Evolutionary conservation across 2,797 vertebrate species (phyloP).

Genomic region (Characodon lateralis): DNA sequence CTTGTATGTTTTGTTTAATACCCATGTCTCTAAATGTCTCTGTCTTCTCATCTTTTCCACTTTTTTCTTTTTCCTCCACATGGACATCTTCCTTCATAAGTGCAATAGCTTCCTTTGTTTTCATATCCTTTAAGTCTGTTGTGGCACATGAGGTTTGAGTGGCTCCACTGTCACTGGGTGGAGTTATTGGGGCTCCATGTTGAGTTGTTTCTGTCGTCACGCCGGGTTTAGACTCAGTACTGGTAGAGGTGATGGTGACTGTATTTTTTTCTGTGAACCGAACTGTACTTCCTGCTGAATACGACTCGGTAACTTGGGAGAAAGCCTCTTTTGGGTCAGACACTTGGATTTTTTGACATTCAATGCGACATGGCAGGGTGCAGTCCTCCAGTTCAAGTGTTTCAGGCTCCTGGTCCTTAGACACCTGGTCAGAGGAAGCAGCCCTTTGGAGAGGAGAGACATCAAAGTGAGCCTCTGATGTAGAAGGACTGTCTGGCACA

Average conservation of each 20-base stretch:
- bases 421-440: slow-evolving; percentile 63
- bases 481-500: slow-evolving; percentile 55
- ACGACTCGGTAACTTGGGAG: slow-evolving; percentile 42
- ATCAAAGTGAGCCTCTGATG: slow-evolving; percentile 77
- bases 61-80: slow-evolving; percentile 29
- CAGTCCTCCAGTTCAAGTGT: slow-evolving; percentile 71
- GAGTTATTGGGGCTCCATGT: slow-evolving; percentile 71
- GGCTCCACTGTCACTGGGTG: slow-evolving; percentile 65
- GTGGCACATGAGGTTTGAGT: slow-evolving; percentile 57
- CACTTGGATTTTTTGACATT: slow-evolving; percentile 73
- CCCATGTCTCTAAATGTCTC: slow-evolving; percentile 32
- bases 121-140: slow-evolving; percentile 46
- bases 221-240: slow-evolving; percentile 61
- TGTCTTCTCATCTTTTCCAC: slow-evolving; percentile 39
- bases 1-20: slow-evolving; percentile 39
- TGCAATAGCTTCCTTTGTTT: background rate
- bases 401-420: slow-evolving; percentile 67
- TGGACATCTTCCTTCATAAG: slow-evolving; percentile 36
- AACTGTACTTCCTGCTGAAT: slow-evolving; percentile 29
- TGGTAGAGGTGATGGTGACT: slow-evolving; percentile 37
- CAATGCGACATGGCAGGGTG: slow-evolving; percentile 73
- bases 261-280: slow-evolving; percentile 46
- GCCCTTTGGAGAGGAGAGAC: slow-evolving; percentile 81
- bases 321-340: slow-evolving; percentile 50
- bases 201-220: slow-evolving; percentile 60